A percentile compares a stretch with the other conserved stretches of the same genome.
phyloP scores from a whole-genome alignment of 2,113 vertebrate genomes.

The Perognathus longimembris region DNA sequence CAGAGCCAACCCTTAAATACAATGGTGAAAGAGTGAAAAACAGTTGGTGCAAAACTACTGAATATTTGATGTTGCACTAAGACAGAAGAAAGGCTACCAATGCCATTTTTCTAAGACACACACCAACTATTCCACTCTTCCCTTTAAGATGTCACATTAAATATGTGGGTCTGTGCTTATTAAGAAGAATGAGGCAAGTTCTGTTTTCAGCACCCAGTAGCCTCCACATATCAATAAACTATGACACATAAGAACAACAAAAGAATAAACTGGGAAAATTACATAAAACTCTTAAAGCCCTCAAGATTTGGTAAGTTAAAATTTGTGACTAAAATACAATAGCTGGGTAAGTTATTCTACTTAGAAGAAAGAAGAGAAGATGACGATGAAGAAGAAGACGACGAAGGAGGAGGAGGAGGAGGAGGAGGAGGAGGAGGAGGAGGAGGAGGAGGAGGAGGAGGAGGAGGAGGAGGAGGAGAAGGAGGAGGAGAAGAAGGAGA shows the following conservation, averaged over 20 bases:
- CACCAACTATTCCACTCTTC: background rate
- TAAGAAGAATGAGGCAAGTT: background rate
- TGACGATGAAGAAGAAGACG: too few species aligned
- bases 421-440: too few species aligned
- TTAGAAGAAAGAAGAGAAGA: conserved; percentile 9
- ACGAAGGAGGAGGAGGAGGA: too few species aligned
- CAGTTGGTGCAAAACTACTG: background rate
- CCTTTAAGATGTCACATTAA: conserved; percentile 39
- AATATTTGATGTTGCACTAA: conserved; percentile 36
- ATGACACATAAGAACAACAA: background rate
- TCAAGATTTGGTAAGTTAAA: background rate
- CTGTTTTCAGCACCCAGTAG: background rate
- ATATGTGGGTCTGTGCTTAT: background rate
- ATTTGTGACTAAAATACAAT: background rate
- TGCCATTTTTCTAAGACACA: background rate
- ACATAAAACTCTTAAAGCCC: background rate
- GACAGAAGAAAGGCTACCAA: background rate
- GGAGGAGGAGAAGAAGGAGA: too few species aligned
- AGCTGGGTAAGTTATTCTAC: background rate
- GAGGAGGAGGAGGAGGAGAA: background rate
- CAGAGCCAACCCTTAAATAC: background rate
- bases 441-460: background rate
- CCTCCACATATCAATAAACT: background rate
- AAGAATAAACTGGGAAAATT: conserved; percentile 41
- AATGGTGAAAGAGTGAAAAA: background rate